A percentile compares a stretch with the other conserved stretches of the same genome.
Conservation (phyloP, 2,888 invertebrate genomes). For the Mimachlamys varia region DNA sequence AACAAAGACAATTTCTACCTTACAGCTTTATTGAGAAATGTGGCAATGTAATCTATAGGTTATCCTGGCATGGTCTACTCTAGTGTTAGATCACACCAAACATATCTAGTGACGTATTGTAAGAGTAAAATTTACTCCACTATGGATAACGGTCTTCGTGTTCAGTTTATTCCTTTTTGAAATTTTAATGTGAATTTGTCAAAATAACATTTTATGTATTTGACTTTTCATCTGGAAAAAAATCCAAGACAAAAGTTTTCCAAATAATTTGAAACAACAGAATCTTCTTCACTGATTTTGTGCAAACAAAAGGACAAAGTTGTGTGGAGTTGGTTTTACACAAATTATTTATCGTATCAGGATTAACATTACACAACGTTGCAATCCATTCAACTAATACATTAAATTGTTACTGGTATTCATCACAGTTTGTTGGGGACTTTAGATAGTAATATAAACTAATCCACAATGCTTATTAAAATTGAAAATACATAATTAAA, state of each 20-base stretch:
- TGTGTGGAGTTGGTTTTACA: background rate
- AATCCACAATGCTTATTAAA: background rate
- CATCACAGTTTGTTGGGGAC: background rate
- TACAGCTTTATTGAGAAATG: conserved; percentile 28
- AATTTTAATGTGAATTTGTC: too few relatives aligned
- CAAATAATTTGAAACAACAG: too few relatives aligned
- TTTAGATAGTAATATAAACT: background rate
- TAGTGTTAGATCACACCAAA: conserved; percentile 7
- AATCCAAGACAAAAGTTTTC: too few relatives aligned
- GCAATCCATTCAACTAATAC: background rate
- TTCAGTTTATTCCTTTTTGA: too few relatives aligned
- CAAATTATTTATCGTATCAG: too few relatives aligned
- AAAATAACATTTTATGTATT: too few relatives aligned
- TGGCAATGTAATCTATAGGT: background rate
- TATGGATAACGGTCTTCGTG: too few relatives aligned
- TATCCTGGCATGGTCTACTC: background rate
- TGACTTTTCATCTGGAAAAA: too few relatives aligned
- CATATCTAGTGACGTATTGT: background rate
- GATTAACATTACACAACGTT: background rate
- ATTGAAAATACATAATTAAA: too few relatives aligned
- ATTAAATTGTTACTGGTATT: background rate
- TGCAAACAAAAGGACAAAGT: too few relatives aligned
- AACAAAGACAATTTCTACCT: background rate
- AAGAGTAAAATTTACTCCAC: background rate
- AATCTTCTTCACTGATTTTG: too few relatives aligned